These are phyloP conservation scores for Excalfactoria chinensis DNA, from an alignment of 2,113 vertebrate genomes.

Conservation along the genomic window DNA sequence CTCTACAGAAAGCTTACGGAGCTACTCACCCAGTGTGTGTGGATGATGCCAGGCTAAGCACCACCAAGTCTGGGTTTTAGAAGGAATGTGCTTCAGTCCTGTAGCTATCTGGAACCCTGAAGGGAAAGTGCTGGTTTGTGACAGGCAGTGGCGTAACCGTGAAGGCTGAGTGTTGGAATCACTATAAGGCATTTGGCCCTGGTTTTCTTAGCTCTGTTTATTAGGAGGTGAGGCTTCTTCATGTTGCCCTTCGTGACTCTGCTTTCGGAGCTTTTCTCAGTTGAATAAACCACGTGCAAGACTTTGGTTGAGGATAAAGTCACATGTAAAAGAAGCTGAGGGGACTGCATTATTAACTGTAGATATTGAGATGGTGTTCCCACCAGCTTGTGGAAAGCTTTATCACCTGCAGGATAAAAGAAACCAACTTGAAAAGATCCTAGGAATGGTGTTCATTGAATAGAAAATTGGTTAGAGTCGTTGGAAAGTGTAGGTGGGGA, in stretches of 20 bases:
- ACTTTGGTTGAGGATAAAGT: accelerated
- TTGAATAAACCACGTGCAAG: accelerated
- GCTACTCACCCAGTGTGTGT: accelerated
- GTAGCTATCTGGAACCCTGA: not conserved
- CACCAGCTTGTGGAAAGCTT: not conserved
- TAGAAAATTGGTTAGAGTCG: too few species aligned
- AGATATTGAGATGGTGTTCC: not conserved
- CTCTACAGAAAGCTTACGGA: not conserved
- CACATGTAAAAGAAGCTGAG: not conserved
- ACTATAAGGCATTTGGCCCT: not conserved
- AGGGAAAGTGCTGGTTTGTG: not conserved
- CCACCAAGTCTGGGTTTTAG: not conserved
- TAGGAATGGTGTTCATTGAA: accelerated
- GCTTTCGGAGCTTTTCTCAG: too few species aligned
- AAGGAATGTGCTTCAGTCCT: not conserved
- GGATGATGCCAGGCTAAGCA: not conserved
- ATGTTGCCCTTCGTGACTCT: not conserved
- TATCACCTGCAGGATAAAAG: not conserved
- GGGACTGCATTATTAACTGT: accelerated
- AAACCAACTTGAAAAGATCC: not conserved
- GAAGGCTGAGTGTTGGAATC: not conserved
- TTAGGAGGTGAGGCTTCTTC: not conserved
- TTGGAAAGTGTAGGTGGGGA: not conserved
- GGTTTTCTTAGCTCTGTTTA: not conserved
- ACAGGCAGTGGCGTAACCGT: not conserved